Evolutionary conservation across 2,888 invertebrate species (phyloP), one percentile per base, ranked within the genome.

Genomic region (Spodoptera exigua): DNA sequence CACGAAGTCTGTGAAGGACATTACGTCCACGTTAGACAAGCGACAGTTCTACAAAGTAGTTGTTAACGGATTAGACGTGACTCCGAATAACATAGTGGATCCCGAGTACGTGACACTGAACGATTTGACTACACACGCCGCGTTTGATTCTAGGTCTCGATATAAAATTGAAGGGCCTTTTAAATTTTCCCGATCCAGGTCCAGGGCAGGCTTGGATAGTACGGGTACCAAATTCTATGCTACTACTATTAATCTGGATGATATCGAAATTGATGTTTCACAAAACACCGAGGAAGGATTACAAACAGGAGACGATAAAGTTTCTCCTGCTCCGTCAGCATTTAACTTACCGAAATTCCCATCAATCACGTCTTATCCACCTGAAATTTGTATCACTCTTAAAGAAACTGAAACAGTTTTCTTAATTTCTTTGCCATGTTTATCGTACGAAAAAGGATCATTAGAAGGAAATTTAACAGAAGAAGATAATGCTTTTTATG

Each of bases 371-470:
- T 83, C 85, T 11, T 93, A 95, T 68, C 96, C 96, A 11, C 89
- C 95, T 2, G 95, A 95, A 77, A 95, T 96, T 32, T 95, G 95
- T 70, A 87, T 97, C 4, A 89, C 92, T n/a, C 88, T 97, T 1
- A 95, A 91, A 59, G 97, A 97, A 90, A 96, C 97, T 0, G 95
- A 95, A 43, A 96, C 96, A 0, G 81, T 91, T 39, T 95, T 95
- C 55, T 82, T 97, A 5, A 96, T 96, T 69, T 96, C 96, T 68
- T 85, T 96, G 66, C 95, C 95, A 0, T 95, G 96, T 74, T 91
- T 93, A 57, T 96, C 96, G 0, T 96, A 91, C 3, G 94, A 96
- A 37, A 95, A 94, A 76, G 95, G 95, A 27, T 94, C 95, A 0
- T 83, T 93, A 0, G 96, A 96, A 79, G 96, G 95, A 0, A 85